A percentile compares a stretch with the other conserved stretches of the same genome.
phyloP scores from a whole-genome alignment of 2,888 invertebrate genomes.

The Hololepta plana region DNA sequence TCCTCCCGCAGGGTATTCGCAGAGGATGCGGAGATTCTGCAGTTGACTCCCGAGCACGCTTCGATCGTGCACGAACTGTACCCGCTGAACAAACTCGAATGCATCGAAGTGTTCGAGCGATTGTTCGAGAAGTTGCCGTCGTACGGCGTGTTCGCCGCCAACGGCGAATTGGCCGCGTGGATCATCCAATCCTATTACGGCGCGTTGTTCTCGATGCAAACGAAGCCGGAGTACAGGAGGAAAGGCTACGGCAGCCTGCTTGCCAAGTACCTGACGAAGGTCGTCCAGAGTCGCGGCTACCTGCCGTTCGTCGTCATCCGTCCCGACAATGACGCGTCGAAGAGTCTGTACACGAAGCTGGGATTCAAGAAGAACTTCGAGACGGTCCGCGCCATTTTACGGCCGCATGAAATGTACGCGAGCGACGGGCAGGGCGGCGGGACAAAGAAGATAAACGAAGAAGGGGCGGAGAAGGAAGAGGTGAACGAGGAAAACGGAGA shows the following conservation, averaged over 20 bases:
- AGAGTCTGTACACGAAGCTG: slow-evolving; percentile 64
- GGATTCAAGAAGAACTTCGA: slow-evolving; percentile 66
- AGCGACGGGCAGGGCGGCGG: slow-evolving; percentile 19
- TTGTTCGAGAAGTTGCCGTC: slow-evolving; percentile 62
- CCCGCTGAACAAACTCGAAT: slow-evolving; percentile 78
- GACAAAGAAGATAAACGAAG: no score
- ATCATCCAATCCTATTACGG: slow-evolving; percentile 85
- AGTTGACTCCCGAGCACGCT: slow-evolving; percentile 59
- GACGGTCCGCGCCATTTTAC: slow-evolving; percentile 63
- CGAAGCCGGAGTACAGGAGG: slow-evolving; percentile 33
- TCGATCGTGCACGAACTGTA: slow-evolving; percentile 70
- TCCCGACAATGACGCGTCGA: slow-evolving; percentile 75
- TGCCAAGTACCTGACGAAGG: slow-evolving; percentile 37
- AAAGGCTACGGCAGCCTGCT: slow-evolving; percentile 51
- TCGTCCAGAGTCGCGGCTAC: slow-evolving; percentile 36
- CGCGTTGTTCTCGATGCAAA: slow-evolving; percentile 86
- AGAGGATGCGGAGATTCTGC: slow-evolving; percentile 53
- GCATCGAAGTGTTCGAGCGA: slow-evolving; percentile 65
- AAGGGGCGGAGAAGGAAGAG: slow-evolving; percentile 6
- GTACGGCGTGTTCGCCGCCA: slow-evolving; percentile 56
- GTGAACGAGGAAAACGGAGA: no score
- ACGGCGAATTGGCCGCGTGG: slow-evolving; percentile 67
- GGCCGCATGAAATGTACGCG: slow-evolving; percentile 31
- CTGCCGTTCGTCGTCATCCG: slow-evolving; percentile 73
- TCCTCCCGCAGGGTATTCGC: slow-evolving; percentile 9